Evolutionary conservation across 2,113 vertebrate species (phyloP), one percentile per base, ranked within the genome.

Genomic region (Phocoena sinus): DNA sequence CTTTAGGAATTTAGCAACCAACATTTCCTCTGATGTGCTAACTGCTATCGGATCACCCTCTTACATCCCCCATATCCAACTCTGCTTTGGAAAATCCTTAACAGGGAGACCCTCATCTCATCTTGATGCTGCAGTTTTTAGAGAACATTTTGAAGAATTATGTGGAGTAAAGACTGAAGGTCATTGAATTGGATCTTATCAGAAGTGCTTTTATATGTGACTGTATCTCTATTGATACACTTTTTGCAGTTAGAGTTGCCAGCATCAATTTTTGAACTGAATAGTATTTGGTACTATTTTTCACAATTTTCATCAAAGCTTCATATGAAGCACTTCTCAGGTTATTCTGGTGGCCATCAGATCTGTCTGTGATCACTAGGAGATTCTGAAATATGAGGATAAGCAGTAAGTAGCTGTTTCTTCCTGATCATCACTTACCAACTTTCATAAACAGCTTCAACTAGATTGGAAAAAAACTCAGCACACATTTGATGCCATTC

Each of bases 331-430:
- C 99, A 11, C 99, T 99, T 94, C 99, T 99, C 97, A 99, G 97
- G 98, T 99, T 99, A 97, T 99, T 99, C 98, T 99, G 99, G 97
- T 99, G 99, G 15, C 99, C 99, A n/a, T 99, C 99, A 33, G 99
- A 98, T 99, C 99, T 99, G 97, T 99, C 99, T 56, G 99, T 99
- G 25, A 99, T 99, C 97, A 99, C 99, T 95, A 99, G 98, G 1
- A 99, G 98, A n/a, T 99, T 99, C 99, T 99, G 99, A 36, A 99
- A 99, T 83, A 99, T 99, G 91, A 99, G 21, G 99, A 99, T 91
- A 99, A 98, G 80, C 99, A 99, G 97, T 99, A 99, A 21, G 99
- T 99, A 97, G 98, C 98, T 80, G 99, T 99, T 74, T 99, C 99
- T 97, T 99, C 99, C 98, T 99, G 99, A 96, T 99, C 99, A 97